Percentiles rank a stretch among this genome's conserved stretches.
phyloP scores from a whole-genome alignment of 1,140 invertebrate species.

The Ctenoplectra terminalis region DNA sequence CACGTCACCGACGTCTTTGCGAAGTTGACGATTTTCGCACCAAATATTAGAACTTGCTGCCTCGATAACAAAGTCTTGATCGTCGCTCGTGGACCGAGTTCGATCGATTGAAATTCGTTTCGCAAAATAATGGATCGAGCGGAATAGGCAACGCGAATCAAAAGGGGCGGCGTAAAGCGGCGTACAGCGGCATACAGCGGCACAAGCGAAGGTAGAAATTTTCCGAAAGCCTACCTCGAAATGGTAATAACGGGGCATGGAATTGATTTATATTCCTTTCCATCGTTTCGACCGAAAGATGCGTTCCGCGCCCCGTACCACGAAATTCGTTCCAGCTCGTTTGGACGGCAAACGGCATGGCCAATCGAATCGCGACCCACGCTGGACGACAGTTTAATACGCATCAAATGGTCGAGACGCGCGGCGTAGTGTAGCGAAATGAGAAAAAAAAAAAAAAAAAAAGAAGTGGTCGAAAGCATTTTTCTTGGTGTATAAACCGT shows the following conservation, averaged over 20 bases:
- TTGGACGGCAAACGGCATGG: background rate
- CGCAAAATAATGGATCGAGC: background rate
- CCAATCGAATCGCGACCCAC: slow-evolving; percentile 25
- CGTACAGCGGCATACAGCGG: too few species aligned
- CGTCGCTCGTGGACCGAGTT: too few species aligned
- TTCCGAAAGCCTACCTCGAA: slow-evolving; percentile 4
- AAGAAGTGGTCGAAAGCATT: slow-evolving; percentile 16
- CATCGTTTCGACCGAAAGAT: background rate
- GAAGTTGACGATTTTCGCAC: slow-evolving; percentile 11
- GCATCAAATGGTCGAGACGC: slow-evolving; percentile 35
- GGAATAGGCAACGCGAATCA: background rate
- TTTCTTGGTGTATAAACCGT: slow-evolving; percentile 22
- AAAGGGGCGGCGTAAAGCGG: background rate
- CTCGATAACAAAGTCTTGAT: background rate
- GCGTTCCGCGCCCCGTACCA: background rate
- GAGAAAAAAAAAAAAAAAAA: background rate
- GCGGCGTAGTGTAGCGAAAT: background rate
- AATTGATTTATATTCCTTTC: slow-evolving; percentile 19
- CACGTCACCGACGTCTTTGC: background rate
- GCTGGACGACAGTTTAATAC: slow-evolving; percentile 45
- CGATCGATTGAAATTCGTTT: background rate
- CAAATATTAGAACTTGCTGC: background rate
- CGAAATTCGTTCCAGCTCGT: slow-evolving; percentile 43
- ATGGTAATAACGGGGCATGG: background rate
- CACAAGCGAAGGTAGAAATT: background rate